Conservation (phyloP, 2,888 invertebrate species). For the Tetranychus truncatus region DNA sequence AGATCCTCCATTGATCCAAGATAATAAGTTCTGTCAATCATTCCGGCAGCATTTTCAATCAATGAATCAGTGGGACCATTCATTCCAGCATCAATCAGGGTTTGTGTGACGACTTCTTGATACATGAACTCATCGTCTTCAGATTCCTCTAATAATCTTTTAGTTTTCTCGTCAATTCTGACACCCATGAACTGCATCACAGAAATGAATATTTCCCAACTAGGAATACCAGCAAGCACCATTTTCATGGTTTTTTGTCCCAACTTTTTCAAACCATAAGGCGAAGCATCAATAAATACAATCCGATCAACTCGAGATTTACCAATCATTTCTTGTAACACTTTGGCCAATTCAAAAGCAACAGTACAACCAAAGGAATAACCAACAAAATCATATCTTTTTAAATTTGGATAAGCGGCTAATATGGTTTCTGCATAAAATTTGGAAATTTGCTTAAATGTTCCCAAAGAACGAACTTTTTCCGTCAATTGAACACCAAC, state of each 20-base stretch:
- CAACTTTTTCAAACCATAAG: background rate
- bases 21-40: slow-evolving; percentile 7
- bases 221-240: background rate
- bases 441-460: background rate
- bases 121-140: background rate
- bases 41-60: background rate
- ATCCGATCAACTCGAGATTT: background rate
- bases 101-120: background rate
- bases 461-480: background rate
- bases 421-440: slow-evolving; percentile 5
- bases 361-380: slow-evolving; percentile 12
- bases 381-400: slow-evolving; percentile 9
- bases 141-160: background rate
- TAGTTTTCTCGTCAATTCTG: background rate
- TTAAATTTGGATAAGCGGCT: slow-evolving; percentile 9
- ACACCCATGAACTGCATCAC: background rate
- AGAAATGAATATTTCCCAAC: background rate
- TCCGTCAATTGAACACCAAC: slow-evolving; percentile 62
- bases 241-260: slow-evolving; percentile 1
- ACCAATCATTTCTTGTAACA: slow-evolving; percentile 2
- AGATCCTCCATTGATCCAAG: background rate
- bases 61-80: slow-evolving; percentile 2
- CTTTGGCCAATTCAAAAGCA: slow-evolving; percentile 7
- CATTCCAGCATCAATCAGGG: background rate
- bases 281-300: slow-evolving; percentile 8